Evolutionary conservation across 1,140 invertebrate species (phyloP).

Genomic region (Homalodisca vitripennis): DNA sequence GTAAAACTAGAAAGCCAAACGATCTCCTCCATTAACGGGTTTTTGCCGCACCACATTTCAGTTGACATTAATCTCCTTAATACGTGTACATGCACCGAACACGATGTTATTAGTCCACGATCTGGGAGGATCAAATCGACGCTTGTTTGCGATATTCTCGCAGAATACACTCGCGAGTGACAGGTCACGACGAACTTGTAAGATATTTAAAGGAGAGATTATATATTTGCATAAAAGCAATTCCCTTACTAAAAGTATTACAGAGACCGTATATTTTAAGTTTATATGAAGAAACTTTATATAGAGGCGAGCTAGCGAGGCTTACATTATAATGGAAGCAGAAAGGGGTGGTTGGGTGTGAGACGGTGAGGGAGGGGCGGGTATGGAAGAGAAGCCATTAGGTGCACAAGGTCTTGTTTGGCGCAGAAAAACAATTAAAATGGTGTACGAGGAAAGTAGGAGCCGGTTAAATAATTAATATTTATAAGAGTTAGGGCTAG

Average conservation of each 20-base stretch:
- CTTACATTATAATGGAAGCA: constrained; percentile 14
- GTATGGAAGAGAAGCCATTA: constrained; percentile 4
- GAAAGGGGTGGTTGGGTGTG: neutral
- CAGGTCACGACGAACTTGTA: no score
- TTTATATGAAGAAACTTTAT: constrained; percentile 22
- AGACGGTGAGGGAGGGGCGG: neutral
- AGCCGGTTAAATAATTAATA: constrained; percentile 29
- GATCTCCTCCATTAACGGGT: no score
- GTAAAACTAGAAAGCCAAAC: no score
- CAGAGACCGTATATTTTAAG: constrained; percentile 20
- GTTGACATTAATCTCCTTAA: no score
- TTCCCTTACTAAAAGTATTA: constrained; percentile 12
- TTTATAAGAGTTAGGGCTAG: constrained; percentile 1
- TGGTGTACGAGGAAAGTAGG: constrained; percentile 15
- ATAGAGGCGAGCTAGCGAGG: constrained; percentile 14
- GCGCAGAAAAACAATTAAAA: constrained; percentile 21
- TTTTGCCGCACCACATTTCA: no score
- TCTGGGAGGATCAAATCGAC: no score
- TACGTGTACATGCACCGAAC: no score
- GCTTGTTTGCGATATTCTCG: no score
- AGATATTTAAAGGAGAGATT: constrained; percentile 11
- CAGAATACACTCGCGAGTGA: no score
- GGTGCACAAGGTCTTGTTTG: constrained; percentile 7
- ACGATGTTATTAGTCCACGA: no score
- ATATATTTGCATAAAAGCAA: constrained; percentile 22